Percentiles rank a stretch among this genome's conserved stretches.
Conservation (phyloP, 1,140 invertebrate species). For the Heliconius melpomene region DNA sequence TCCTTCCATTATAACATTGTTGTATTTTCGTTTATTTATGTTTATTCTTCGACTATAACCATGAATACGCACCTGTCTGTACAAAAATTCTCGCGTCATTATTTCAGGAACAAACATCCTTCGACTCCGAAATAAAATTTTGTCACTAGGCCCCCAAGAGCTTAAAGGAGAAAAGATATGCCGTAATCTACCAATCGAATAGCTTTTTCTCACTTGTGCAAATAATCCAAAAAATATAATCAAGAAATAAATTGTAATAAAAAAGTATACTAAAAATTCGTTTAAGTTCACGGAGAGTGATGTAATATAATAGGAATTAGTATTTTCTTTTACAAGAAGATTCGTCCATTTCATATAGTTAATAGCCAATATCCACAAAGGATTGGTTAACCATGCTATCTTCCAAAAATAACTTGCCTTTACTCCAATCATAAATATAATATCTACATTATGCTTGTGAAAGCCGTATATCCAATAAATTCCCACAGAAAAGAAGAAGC, state of each 20-base stretch:
- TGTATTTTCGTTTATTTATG: slow-evolving; percentile 27
- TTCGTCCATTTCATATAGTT: slow-evolving; percentile 47
- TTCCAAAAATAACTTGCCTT: slow-evolving; percentile 68
- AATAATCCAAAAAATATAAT: slow-evolving; percentile 52
- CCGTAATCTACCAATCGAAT: slow-evolving; percentile 34
- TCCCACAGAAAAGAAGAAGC: slow-evolving; percentile 58
- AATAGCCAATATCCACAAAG: slow-evolving; percentile 48
- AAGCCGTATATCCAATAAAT: slow-evolving; percentile 71
- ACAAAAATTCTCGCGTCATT: slow-evolving; percentile 75
- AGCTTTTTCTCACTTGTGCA: slow-evolving; percentile 49
- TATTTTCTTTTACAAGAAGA: slow-evolving; percentile 37
- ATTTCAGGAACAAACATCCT: slow-evolving; percentile 75
- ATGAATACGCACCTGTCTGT: slow-evolving; percentile 68
- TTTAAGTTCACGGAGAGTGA: slow-evolving; percentile 44
- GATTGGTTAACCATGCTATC: slow-evolving; percentile 61
- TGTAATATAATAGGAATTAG: slow-evolving; percentile 47
- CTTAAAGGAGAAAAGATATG: slow-evolving; percentile 48
- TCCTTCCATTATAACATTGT: slow-evolving; percentile 24
- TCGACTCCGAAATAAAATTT: slow-evolving; percentile 62
- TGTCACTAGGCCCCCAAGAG: slow-evolving; percentile 63
- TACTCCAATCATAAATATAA: slow-evolving; percentile 73
- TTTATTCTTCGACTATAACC: slow-evolving; percentile 47
- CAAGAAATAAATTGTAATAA: slow-evolving; percentile 51
- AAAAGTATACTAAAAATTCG: slow-evolving; percentile 48
- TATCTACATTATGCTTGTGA: slow-evolving; percentile 66